These are phyloP conservation scores for Artibeus jamaicensis DNA, from an alignment of 2,797 vertebrate genomes.

Conservation along the genomic window DNA sequence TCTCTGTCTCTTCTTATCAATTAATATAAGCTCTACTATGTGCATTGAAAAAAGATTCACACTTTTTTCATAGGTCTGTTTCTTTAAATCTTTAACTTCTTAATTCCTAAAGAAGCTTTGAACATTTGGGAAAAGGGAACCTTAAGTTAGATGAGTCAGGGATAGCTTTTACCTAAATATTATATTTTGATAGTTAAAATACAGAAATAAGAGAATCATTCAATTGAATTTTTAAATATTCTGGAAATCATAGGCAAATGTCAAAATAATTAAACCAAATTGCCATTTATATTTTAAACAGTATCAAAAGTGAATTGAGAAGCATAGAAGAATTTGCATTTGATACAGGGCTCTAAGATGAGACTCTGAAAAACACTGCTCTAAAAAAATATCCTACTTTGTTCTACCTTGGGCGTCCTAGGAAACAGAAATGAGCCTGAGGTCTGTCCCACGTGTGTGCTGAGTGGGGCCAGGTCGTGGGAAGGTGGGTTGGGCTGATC, in stretches of 20 bases:
- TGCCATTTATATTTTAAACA: constrained; percentile 52
- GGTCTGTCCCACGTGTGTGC: background rate
- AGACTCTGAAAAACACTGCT: background rate
- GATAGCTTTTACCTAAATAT: constrained; percentile 2
- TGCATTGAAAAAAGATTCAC: background rate
- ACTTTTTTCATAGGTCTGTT: background rate
- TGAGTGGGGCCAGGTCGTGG: background rate
- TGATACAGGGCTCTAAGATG: background rate
- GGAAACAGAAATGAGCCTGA: background rate
- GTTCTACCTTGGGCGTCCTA: background rate
- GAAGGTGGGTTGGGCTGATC: background rate
- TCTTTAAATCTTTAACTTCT: constrained; percentile 1
- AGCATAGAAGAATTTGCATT: background rate
- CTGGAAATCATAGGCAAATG: constrained; percentile 39
- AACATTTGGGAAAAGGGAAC: constrained; percentile 29
- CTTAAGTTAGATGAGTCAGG: background rate
- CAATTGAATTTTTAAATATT: constrained; percentile 11
- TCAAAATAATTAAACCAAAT: constrained; percentile 29
- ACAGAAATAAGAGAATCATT: constrained; percentile 42
- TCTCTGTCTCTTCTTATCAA: background rate
- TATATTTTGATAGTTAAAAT: constrained; percentile 40
- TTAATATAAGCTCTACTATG: constrained; percentile 12
- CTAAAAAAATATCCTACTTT: background rate
- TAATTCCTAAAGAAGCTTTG: constrained; percentile 14
- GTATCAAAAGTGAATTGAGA: constrained; percentile 29